Conservation (phyloP, 2,113 vertebrate species). For the Triplophysa tibetana region DNA sequence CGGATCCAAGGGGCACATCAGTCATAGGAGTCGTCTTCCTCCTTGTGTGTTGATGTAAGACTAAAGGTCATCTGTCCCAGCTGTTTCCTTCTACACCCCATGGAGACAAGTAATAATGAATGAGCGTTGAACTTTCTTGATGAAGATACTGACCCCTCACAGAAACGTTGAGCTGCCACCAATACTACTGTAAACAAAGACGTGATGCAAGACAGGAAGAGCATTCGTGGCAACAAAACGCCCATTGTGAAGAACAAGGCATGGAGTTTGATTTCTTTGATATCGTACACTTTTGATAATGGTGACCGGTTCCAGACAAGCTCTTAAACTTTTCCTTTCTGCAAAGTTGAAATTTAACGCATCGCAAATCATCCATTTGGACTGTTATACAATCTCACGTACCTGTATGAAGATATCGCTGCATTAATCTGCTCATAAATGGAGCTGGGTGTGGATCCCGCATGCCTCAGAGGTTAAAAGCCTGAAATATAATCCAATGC, state of each 20-base stretch:
- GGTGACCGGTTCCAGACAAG: not conserved
- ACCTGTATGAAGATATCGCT: slow-evolving; percentile 3
- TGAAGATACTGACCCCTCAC: not conserved
- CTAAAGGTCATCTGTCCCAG: slow-evolving; percentile 20
- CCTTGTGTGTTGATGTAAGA: slow-evolving; percentile 7
- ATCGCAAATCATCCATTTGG: slow-evolving; percentile 4
- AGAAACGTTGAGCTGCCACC: not conserved
- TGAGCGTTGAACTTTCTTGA: not conserved
- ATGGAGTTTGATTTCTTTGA: not conserved
- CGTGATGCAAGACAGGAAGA: not conserved
- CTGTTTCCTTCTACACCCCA: slow-evolving; percentile 27
- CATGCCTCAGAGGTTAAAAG: not conserved
- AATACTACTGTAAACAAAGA: slow-evolving; percentile 4
- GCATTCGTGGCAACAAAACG: not conserved
- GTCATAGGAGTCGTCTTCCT: not conserved
- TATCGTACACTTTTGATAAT: not conserved
- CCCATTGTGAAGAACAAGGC: slow-evolving; percentile 1
- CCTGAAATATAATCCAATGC: slow-evolving; percentile 20
- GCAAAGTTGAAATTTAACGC: not conserved
- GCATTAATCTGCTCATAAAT: slow-evolving; percentile 3
- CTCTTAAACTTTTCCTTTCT: not conserved
- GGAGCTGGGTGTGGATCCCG: slow-evolving; percentile 12
- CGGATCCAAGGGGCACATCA: not conserved
- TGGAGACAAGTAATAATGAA: slow-evolving; percentile 7
- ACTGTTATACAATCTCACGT: not conserved